Base-by-base conservation (phyloP, 2,113 vertebrate species). In the Dendrocopos noguchii region DNA sequence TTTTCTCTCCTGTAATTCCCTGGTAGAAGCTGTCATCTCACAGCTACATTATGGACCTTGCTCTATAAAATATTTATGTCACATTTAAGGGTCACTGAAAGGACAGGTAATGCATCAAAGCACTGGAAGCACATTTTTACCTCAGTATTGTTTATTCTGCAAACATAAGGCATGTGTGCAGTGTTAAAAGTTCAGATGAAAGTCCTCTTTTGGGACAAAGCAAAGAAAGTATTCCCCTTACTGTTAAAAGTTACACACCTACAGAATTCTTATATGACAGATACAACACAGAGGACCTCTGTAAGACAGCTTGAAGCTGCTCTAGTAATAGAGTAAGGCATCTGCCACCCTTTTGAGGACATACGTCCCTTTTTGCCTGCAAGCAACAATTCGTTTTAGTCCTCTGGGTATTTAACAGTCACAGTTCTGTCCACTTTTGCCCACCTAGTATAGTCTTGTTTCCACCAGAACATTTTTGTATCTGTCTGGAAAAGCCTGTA, bases 31-130 rank as follows among this genome's bases (percentile, higher is more conserved):
- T 88, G 79, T 80, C 59, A 76, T 61, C 44, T 80, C 73, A 28
- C 9, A 77, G 75, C 59, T 95, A 59, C 29, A 65, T 77, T 86
- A 81, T 15, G 27, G 52, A 71, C 25, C 2, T 15, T 7, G 24
- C 21, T 73, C 60, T 66, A 18, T 95, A 82, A 94, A 93, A 80
- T 76, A 95, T 92, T 94, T 84, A 91, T 81, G 76, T 64, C 76
- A 68, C 34, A 84, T 91, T 95, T 90, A 72, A 18, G 83, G 88
- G 87, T 96, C 88, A 95, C 72, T 76, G 60, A 60, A 88, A 94
- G 70, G 78, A 84, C 52, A 88, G 50, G 75, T 87, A 79, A 94
- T 59, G 65, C 53, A 84, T 70, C n/a, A 81, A 80, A 56, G 78
- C 0, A 0, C 73, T 83, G 28, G 36, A 91, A 90, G 34, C 57